These are phyloP conservation scores for Scaptomyza polygonia DNA, from an alignment of 2,888 invertebrate genomes.

Conservation along the genomic window DNA sequence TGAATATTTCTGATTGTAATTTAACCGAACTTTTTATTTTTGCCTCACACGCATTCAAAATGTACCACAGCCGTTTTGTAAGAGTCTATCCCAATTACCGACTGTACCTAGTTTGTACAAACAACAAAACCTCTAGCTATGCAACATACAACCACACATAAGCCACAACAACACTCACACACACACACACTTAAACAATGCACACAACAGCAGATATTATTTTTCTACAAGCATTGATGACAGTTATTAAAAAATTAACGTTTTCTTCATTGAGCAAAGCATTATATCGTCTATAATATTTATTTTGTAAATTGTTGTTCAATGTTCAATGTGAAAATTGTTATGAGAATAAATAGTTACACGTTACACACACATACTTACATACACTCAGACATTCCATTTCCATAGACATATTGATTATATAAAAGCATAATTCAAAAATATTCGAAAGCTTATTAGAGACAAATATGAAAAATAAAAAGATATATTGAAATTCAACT, in stretches of 20 bases:
- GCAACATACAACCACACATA: conserved; percentile 32
- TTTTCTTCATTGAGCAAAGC: conserved; percentile 30
- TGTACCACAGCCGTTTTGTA: conserved; percentile 52
- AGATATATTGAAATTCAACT: conserved; percentile 22
- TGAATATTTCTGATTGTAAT: conserved; percentile 25
- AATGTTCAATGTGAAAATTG: conserved; percentile 43
- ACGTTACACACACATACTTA: conserved; percentile 13
- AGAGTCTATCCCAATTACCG: conserved; percentile 58
- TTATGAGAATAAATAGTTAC: conserved; percentile 43
- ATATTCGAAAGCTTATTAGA: conserved; percentile 28
- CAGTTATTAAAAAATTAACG: conserved; percentile 10
- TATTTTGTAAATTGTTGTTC: conserved; percentile 63
- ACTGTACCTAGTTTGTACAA: conserved; percentile 73
- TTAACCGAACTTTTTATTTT: conserved; percentile 32
- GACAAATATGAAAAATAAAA: conserved; percentile 34
- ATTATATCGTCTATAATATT: conserved; percentile 42
- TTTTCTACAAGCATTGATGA: conserved; percentile 27
- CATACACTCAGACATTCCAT: conserved; percentile 44
- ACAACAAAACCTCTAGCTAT: conserved; percentile 54
- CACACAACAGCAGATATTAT: conserved; percentile 2
- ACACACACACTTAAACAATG: conserved; percentile 6
- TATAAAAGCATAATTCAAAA: conserved; percentile 25
- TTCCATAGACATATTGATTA: conserved; percentile 31
- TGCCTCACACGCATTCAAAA: conserved; percentile 32
- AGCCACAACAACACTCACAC: conserved; percentile 14